Percentiles rank a stretch among this genome's conserved stretches.
Evolutionary conservation across 2,888 invertebrate species (phyloP).

Genomic region (Scaptomyza cyrtandrae): DNA sequence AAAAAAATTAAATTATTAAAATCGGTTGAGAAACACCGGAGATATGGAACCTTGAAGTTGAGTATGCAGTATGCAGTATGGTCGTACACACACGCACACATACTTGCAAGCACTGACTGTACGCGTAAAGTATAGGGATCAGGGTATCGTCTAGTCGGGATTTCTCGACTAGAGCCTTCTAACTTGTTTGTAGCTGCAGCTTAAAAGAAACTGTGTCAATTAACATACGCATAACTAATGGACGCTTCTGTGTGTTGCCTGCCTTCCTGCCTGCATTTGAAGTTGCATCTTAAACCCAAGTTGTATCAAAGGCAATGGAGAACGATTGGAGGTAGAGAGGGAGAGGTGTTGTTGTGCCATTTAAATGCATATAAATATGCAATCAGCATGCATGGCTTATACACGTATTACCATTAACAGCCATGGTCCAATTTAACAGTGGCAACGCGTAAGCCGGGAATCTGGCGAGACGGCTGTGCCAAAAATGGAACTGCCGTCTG

Average conservation of each 20-base stretch:
- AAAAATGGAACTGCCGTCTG: constrained; percentile 8
- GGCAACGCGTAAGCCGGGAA: constrained; percentile 26
- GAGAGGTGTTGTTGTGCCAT: neutral
- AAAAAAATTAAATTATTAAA: too few relatives aligned
- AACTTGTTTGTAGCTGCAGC: too few relatives aligned
- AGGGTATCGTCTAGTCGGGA: too few relatives aligned
- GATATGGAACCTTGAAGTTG: too few relatives aligned
- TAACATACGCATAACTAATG: constrained; percentile 7
- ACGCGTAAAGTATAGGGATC: too few relatives aligned
- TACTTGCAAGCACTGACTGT: too few relatives aligned
- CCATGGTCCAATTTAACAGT: constrained; percentile 39
- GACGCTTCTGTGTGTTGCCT: neutral
- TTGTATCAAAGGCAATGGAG: neutral
- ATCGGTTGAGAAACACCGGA: too few relatives aligned
- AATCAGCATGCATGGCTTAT: constrained; percentile 56
- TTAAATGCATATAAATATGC: constrained; percentile 44
- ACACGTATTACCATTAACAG: constrained; percentile 48
- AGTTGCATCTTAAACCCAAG: neutral
- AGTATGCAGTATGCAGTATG: too few relatives aligned
- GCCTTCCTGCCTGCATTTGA: neutral
- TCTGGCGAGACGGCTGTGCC: constrained; percentile 17
- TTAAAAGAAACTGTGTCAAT: neutral
- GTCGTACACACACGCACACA: too few relatives aligned
- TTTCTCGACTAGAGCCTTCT: too few relatives aligned
- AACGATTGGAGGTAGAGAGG: neutral